Base-by-base conservation (phyloP, 1,140 invertebrate species). In the Piezodorus guildinii region DNA sequence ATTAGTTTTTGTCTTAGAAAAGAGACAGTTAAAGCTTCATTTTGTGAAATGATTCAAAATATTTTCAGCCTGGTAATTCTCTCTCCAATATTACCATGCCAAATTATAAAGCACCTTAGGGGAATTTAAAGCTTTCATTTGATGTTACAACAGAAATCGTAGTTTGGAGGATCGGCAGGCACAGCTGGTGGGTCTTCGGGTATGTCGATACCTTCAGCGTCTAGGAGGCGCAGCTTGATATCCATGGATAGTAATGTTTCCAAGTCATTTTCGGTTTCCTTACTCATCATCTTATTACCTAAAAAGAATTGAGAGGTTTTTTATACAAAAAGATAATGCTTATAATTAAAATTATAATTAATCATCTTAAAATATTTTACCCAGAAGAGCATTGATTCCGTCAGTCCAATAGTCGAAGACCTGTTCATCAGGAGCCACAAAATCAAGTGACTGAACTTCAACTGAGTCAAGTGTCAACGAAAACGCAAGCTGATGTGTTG, bases 381-480 rank as follows among this genome's bases (percentile, higher is more conserved):
- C 86, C 12, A 96, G 77, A 60, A 98, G 77, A 30, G 91, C 88
- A 77, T 96, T 95, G 27, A 98, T 87, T 17, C 94, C 94, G 77
- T 98, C 95, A 1, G 88, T 92, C 94, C 94, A 98, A 75, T 94
- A 94, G 73, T 94, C 86, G 74, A 90, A 95, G 21, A 85, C 83
- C 69, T 86, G 81, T 71, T 96, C 91, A 77, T 93, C 90, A 0
- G 90, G 86, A 23, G 94, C 94, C 1, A 96, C 86, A 78, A 97
- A 96, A 75, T 96, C 91, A 62, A 96, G 75, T 25, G 88, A 88
- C 52, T 81, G 77, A 4, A 78, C 75, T 67, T 84, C 79, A 14
- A 86, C 83, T 25, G 87, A 87, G 73, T 95, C 91, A 27, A 88
- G 76, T 21, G 85, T 83, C 23, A 98, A 78, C 15, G 92, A 94